Conservation (phyloP, 2,113 vertebrate species). For the Cygnus buccinator region DNA sequence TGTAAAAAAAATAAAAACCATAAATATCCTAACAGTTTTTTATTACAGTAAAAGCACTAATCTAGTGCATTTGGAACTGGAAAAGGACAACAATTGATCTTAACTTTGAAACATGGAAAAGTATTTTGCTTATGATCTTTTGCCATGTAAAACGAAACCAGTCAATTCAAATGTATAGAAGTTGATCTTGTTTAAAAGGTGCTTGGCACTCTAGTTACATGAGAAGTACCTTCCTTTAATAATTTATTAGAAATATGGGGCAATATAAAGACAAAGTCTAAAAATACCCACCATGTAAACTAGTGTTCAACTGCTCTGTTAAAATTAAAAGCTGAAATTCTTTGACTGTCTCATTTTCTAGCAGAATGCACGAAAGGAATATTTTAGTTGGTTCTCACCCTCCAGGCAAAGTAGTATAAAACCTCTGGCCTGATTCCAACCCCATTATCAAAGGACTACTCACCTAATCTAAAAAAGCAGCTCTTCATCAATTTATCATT, state of each 20-base stretch:
- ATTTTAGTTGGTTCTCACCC: constrained; percentile 86
- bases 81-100: constrained; percentile 45
- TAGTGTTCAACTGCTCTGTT: constrained; percentile 38
- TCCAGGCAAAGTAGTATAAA: constrained; percentile 82
- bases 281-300: constrained; percentile 56
- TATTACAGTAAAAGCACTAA: not conserved
- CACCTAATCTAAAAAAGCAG: constrained; percentile 88
- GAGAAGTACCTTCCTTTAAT: constrained; percentile 67
- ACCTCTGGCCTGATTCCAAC: constrained; percentile 86
- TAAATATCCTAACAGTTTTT: constrained; percentile 57
- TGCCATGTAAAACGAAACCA: constrained; percentile 51
- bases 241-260: constrained; percentile 67
- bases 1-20: constrained; percentile 15
- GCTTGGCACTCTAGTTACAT: constrained; percentile 65
- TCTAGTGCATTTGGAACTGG: constrained; percentile 20
- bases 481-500: constrained; percentile 95
- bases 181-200: constrained; percentile 66
- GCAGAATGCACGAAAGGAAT: constrained; percentile 69
- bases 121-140: constrained; percentile 62
- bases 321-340: constrained; percentile 76
- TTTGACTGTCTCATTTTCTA: constrained; percentile 70
- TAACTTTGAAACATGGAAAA: constrained; percentile 56
- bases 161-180: constrained; percentile 41
- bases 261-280: constrained; percentile 54
- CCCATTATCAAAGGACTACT: constrained; percentile 89